Base-by-base conservation (phyloP, 2,888 invertebrate genomes). In the Hyposoter dolosus region DNA sequence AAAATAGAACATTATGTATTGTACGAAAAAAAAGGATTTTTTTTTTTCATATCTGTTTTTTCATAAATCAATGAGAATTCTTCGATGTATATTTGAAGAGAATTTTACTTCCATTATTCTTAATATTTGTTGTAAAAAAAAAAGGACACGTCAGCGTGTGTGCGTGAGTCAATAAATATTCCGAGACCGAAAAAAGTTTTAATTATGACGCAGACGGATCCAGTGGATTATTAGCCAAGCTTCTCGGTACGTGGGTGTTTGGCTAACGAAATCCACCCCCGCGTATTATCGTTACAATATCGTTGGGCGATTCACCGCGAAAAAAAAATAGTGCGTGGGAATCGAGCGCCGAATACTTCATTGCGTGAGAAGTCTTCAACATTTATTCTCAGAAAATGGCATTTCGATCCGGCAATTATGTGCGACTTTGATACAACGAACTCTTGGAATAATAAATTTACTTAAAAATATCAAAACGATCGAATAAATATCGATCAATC, bases 221-320 rank as follows among this genome's bases (percentile, higher is more conserved):
- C 60, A 28, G 28, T 15, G 60, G 60, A 28, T 60, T 60, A 60
- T 60, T 60, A 60, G 28, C 60, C 60, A 60, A 60, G 60, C 9
- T 60, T 60, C 60, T 28, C 53, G 9, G 80, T 53, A 10, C 40
- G 80, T 81, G 72, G 80, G 74, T 40, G 45, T 82, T 69, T 32
- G 60, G 68, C 75, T 75, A 43, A 47, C 19, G 66, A 82, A 68
- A 71, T 68, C 76, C 76, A 76, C 76, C 76, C 82, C 82, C 82
- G 76, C 76, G 60, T 45, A 23, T 10, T 32, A 17, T 69, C 53
- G 56, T 63, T 69, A 47, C 60, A 69, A 69, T 76, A 65, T 56
- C 28, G 60, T 81, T 74, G 19, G 50, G 53, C 47, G 65, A 74
- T 76, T 45, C 5, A 47, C 32, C 28, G 82, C n/a, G 17, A 63